Evolutionary conservation across 1,140 invertebrate genomes (phyloP), one percentile per base, ranked within the genome.

Genomic region (Hycleus cichorii): DNA sequence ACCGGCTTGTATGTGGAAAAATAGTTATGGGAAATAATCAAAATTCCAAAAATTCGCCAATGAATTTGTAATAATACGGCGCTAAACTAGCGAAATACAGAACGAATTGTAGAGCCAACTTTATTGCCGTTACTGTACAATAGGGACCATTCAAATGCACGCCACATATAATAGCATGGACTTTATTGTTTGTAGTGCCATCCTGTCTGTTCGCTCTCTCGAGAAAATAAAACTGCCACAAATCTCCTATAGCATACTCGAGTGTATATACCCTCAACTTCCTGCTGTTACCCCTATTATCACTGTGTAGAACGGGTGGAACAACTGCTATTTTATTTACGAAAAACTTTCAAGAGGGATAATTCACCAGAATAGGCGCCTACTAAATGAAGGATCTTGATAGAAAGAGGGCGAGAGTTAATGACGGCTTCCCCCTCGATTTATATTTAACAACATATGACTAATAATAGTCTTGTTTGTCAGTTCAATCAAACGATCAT

Each of bases 141-240:
- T 60, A 44, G 52, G 49, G 58, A 39, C 52, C 58, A 60, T 60
- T 56, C 58, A 60, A 60, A 54, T 60, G 58, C 58, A 49, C 46
- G 58, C 46, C 51, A 54, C 58, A 60, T 60, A 60, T 55, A 60
- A 60, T 54, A 60, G 55, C 58, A 52, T 46, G 43, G 52, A 60
- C 55, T 64, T 64, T 57, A 59, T 62, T 64, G 59, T 63, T 59
- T 65, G 64, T 65, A 62, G 53, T 63, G 60, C 64, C 60, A 60
- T 65, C 57, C 56, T 57, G 50, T 58, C 56, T 57, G 50, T 58
- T 58, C 59, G 42, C 47, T 57, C 61, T 60, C 54, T 49, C 51
- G 58, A 53, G 60, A 60, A 62, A 63, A 65, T 65, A 65, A 65
- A 65, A 59, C 61, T 54, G 60, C 64, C 64, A 62, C 64, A 65